A percentile compares a stretch with the other conserved stretches of the same genome.
Conservation (phyloP, 2,797 vertebrate genomes). For the Acanthurus leucopareius region DNA sequence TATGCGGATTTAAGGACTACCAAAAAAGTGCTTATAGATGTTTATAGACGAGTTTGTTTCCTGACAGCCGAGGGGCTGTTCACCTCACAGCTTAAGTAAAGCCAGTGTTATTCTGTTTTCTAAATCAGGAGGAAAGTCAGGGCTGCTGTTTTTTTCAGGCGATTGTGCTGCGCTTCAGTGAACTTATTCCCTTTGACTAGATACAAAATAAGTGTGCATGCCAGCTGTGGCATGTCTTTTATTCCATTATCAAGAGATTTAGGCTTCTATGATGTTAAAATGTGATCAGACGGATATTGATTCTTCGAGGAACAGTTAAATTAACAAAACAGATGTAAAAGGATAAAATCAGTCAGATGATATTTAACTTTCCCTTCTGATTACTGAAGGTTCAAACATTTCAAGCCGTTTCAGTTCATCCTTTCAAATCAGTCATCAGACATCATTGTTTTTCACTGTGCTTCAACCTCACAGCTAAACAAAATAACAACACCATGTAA, state of each 20-base stretch:
- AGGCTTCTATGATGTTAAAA: slow-evolving; percentile 28
- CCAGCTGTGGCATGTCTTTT: slow-evolving; percentile 56
- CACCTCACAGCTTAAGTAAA: slow-evolving; percentile 41
- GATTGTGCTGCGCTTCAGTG: slow-evolving; percentile 44
- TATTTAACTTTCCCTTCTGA: slow-evolving; percentile 9
- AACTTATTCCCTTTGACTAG: slow-evolving; percentile 56
- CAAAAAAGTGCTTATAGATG: slow-evolving; percentile 1
- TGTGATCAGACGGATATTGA: slow-evolving; percentile 4
- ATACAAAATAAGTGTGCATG: slow-evolving; percentile 46
- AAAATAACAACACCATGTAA: neutral
- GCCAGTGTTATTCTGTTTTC: slow-evolving; percentile 44
- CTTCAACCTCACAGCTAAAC: neutral
- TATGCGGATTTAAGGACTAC: neutral
- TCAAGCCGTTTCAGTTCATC: neutral
- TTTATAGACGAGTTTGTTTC: slow-evolving; percentile 14
- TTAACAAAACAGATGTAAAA: neutral
- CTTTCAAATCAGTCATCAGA: slow-evolving; percentile 17
- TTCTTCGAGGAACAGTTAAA: slow-evolving; percentile 7
- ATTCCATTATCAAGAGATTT: slow-evolving; percentile 43
- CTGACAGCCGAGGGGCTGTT: slow-evolving; percentile 28
- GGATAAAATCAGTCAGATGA: slow-evolving; percentile 6
- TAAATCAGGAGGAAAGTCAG: slow-evolving; percentile 44
- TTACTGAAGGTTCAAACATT: slow-evolving; percentile 10
- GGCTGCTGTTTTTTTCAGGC: slow-evolving; percentile 28
- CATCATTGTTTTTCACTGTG: neutral